Conservation (phyloP, 2,888 invertebrate species). For the Plagiodera versicolora region DNA sequence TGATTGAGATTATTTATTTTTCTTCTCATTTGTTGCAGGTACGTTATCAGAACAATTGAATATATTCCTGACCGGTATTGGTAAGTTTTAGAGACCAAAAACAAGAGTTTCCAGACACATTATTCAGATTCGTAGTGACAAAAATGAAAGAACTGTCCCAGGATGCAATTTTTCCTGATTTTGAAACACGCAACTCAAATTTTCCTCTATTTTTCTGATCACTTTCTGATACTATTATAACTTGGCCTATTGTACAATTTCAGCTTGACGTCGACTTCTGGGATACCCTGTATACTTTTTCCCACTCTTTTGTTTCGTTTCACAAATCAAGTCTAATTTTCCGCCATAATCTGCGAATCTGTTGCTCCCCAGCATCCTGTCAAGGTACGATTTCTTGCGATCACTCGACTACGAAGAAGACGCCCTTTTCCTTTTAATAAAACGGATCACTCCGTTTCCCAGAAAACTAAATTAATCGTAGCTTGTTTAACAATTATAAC, state of each 20-base stretch:
- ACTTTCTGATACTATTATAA: no score
- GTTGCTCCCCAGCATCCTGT: slow-evolving; percentile 2
- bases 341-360: background rate
- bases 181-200: no score
- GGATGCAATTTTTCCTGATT: no score
- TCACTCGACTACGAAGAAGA: slow-evolving; percentile 31
- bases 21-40: slow-evolving; percentile 18
- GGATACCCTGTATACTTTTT: no score
- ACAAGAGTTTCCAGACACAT: no score
- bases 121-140: no score
- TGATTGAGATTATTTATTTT: background rate
- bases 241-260: no score
- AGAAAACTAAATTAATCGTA: slow-evolving; percentile 27
- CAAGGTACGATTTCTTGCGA: slow-evolving; percentile 30
- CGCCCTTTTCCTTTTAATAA: slow-evolving; percentile 32
- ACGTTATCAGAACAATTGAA: slow-evolving; percentile 14
- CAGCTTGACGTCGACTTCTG: no score
- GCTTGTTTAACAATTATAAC: slow-evolving; percentile 23
- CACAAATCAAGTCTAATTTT: background rate
- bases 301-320: no score
- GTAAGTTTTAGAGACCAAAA: no score
- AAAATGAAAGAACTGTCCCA: no score
- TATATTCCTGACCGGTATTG: background rate
- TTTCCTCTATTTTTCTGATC: no score
- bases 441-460: slow-evolving; percentile 23